Conservation (phyloP, 2,888 invertebrate genomes). For the Apodemia zela region DNA sequence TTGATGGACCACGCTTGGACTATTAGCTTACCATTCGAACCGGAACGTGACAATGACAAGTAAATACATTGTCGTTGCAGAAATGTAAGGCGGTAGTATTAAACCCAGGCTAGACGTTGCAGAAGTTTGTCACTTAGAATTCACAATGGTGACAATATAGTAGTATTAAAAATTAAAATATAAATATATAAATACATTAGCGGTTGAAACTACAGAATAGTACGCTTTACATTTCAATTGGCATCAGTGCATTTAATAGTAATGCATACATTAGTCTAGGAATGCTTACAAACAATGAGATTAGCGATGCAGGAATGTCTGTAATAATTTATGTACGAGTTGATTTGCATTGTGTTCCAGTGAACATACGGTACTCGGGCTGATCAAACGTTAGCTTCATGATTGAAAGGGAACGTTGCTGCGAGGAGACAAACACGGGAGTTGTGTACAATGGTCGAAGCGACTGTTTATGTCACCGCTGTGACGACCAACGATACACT, state of each 20-base stretch:
- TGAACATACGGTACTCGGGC: conserved; percentile 21
- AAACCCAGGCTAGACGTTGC: no score
- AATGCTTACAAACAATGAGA: conserved; percentile 1
- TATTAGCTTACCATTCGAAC: no score
- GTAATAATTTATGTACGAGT: conserved; percentile 18
- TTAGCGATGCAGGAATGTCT: conserved; percentile 6
- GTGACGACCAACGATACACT: conserved; percentile 15
- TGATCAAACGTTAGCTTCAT: conserved; percentile 52
- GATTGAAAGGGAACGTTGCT: conserved; percentile 60
- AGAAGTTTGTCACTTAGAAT: no score
- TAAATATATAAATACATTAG: no score
- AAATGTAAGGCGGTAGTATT: no score
- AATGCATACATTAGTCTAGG: background rate
- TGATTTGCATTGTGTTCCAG: conserved; percentile 19
- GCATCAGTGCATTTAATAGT: background rate
- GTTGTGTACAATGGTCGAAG: conserved; percentile 59
- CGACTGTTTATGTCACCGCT: conserved; percentile 45
- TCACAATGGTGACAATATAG: no score
- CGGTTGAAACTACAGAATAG: background rate
- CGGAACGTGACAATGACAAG: no score
- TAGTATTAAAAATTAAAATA: no score
- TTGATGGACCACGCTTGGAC: no score
- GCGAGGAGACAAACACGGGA: conserved; percentile 48
- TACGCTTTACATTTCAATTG: background rate
- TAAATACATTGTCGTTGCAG: no score